A percentile compares a stretch with the other conserved stretches of the same genome.
Evolutionary conservation across 2,113 vertebrate genomes (phyloP).

Genomic region (Diadophis punctatus): DNA sequence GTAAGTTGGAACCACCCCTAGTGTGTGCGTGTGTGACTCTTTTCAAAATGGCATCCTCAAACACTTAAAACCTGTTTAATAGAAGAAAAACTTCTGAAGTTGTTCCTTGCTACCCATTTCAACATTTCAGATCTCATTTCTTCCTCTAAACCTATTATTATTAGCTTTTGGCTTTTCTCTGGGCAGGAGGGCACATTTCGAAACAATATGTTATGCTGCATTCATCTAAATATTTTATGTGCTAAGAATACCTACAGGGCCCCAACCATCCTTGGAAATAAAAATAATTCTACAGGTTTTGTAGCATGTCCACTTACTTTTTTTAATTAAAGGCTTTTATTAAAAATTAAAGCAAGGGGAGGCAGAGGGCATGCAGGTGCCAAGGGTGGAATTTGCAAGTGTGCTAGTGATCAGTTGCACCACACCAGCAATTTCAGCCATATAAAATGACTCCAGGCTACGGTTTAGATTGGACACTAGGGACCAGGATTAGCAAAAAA

Average conservation of each 20-base stretch:
- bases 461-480: background rate
- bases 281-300: background rate
- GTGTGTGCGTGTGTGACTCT: background rate
- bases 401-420: background rate
- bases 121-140: background rate
- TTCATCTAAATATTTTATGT: background rate
- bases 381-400: background rate
- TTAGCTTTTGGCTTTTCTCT: background rate
- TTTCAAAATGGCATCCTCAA: background rate
- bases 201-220: background rate
- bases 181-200: background rate
- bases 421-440: background rate
- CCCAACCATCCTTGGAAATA: background rate
- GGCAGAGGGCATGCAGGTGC: background rate
- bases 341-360: background rate
- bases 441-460: background rate
- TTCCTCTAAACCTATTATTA: background rate
- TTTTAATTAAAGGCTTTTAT: background rate
- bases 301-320: background rate
- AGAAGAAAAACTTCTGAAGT: background rate
- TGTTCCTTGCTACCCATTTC: background rate
- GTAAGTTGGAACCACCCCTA: no score
- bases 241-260: background rate
- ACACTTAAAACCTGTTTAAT: background rate
- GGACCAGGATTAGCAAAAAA: background rate